phyloP scores from a whole-genome alignment of 2,888 invertebrate genomes.

The Lasioglossum lativentre region DNA sequence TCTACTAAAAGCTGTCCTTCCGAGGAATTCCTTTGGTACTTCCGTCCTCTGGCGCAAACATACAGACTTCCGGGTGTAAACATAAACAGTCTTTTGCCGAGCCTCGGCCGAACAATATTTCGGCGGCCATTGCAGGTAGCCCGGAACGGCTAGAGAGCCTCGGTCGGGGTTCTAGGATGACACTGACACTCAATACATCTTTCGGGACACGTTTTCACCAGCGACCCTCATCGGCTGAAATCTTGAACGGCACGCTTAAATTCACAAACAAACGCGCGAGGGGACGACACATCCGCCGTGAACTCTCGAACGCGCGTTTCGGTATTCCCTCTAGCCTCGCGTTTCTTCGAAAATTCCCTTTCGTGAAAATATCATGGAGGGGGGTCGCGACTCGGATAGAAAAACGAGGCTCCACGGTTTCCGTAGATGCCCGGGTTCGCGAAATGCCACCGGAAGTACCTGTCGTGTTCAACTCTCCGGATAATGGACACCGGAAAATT shows the following conservation, averaged over 20 bases:
- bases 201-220: background rate
- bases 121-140: conserved; percentile 36
- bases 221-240: conserved; percentile 34
- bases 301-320: conserved; percentile 25
- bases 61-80: conserved; percentile 27
- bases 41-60: conserved; percentile 8
- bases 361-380: conserved; percentile 43
- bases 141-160: background rate
- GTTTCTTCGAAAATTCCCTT: conserved; percentile 46
- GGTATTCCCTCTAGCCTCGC: conserved; percentile 42
- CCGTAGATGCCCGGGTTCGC: background rate
- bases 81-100: conserved; percentile 29
- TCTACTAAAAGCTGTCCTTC: background rate
- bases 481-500: conserved; percentile 7
- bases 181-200: conserved; percentile 48
- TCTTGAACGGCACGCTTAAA: conserved; percentile 35
- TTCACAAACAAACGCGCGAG: conserved; percentile 35
- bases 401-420: background rate
- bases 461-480: background rate
- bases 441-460: background rate
- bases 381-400: background rate
- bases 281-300: background rate
- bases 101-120: conserved; percentile 26
- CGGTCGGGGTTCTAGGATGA: conserved; percentile 45
- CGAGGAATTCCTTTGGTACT: background rate